Percentiles rank a stretch among this genome's conserved stretches.
phyloP scores from a whole-genome alignment of 64 coral and sea anemone species.

The Dendronephthya gigantea region DNA sequence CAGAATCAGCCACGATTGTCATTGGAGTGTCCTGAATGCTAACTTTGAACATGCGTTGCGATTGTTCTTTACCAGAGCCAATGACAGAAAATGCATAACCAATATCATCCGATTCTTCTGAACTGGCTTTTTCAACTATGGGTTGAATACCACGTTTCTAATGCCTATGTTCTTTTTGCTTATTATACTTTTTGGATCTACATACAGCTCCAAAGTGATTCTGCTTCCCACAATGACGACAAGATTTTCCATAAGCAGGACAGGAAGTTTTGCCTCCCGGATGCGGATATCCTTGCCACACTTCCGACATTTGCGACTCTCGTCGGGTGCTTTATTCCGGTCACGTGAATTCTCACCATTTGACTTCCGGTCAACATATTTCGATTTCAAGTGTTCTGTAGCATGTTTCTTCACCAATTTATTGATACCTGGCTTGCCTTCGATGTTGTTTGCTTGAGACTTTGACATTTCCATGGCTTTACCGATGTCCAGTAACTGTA shows the following conservation, averaged over 20 bases:
- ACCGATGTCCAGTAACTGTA: slow-evolving; percentile 23
- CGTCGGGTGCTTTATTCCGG: background rate
- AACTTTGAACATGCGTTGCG: slow-evolving; percentile 11
- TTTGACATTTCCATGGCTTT: slow-evolving; percentile 43
- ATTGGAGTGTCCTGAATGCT: background rate
- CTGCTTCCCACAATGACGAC: too few relatives aligned
- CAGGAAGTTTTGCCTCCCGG: too few relatives aligned
- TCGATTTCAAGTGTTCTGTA: too few relatives aligned
- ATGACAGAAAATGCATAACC: too few relatives aligned
- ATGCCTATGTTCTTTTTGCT: too few relatives aligned
- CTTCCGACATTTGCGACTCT: background rate
- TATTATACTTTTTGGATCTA: background rate
- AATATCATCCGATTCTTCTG: too few relatives aligned
- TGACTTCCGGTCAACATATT: background rate
- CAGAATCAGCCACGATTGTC: slow-evolving; percentile 19
- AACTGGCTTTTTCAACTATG: too few relatives aligned
- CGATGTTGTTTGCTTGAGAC: slow-evolving; percentile 25
- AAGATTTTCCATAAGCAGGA: too few relatives aligned
- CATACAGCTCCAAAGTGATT: too few relatives aligned
- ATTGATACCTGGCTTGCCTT: slow-evolving; percentile 8
- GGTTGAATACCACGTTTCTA: too few relatives aligned
- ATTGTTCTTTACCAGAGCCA: too few relatives aligned
- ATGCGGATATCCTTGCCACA: slow-evolving; percentile 13
- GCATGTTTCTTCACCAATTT: background rate
- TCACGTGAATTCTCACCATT: background rate